These are phyloP conservation scores for Arge pagana DNA, from an alignment of 2,888 invertebrate species.

Conservation along the genomic window DNA sequence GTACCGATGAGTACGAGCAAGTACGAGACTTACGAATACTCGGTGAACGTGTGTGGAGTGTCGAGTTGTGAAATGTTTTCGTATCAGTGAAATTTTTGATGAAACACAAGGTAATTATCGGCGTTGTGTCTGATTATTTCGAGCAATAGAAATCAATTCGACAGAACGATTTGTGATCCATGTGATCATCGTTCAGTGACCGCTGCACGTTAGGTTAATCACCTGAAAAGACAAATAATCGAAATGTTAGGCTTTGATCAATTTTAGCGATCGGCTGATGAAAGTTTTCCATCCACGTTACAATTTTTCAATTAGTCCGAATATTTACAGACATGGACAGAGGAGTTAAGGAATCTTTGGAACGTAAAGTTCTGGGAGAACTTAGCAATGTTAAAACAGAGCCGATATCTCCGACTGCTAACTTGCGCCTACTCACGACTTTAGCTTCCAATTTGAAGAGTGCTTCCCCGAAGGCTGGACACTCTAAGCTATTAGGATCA, in stretches of 20 bases:
- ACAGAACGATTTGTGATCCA: too few relatives aligned
- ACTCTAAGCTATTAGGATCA: slow-evolving; percentile 15
- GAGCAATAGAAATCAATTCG: neutral
- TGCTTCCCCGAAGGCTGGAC: slow-evolving; percentile 52
- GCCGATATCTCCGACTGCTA: slow-evolving; percentile 69
- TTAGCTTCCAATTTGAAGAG: slow-evolving; percentile 65
- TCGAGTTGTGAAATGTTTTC: slow-evolving; percentile 11
- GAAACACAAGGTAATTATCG: neutral
- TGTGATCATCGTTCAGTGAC: too few relatives aligned
- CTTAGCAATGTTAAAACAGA: slow-evolving; percentile 63
- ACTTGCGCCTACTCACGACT: slow-evolving; percentile 69
- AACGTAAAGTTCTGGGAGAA: slow-evolving; percentile 63
- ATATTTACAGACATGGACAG: slow-evolving; percentile 4
- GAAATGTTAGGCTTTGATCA: too few relatives aligned
- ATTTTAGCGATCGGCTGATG: too few relatives aligned
- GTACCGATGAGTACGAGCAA: neutral
- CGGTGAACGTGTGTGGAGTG: neutral
- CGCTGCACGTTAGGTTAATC: too few relatives aligned
- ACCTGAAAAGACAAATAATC: too few relatives aligned
- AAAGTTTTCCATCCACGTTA: too few relatives aligned
- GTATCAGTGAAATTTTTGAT: too few relatives aligned
- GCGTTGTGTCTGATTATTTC: neutral
- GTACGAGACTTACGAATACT: too few relatives aligned
- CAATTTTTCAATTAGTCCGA: neutral
- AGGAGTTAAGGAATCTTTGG: slow-evolving; percentile 56